Percentiles rank a stretch among this genome's conserved stretches.
Evolutionary conservation across 2,797 vertebrate genomes (phyloP).

Genomic region (Sebastes variabilis): DNA sequence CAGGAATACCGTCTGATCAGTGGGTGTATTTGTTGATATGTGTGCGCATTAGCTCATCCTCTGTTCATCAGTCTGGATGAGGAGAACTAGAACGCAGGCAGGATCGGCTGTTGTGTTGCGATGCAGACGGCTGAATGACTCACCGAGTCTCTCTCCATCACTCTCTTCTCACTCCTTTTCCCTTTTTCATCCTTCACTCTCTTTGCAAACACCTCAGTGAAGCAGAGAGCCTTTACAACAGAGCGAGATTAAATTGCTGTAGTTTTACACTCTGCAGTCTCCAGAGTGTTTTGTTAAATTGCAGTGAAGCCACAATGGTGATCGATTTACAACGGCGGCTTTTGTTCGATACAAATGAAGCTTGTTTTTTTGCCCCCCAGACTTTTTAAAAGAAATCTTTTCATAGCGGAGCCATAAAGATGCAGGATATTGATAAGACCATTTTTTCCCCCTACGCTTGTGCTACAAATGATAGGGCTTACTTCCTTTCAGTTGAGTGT

Average conservation of each 20-base stretch:
- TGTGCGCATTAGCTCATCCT: background rate
- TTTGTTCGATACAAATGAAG: constrained; percentile 27
- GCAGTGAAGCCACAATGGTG: constrained; percentile 29
- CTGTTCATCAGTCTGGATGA: constrained; percentile 19
- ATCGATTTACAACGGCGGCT: constrained; percentile 58
- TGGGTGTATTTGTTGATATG: constrained; percentile 20
- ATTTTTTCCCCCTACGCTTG: constrained; percentile 12
- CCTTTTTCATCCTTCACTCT: constrained; percentile 2
- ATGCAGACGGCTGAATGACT: constrained; percentile 38
- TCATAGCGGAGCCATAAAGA: constrained; percentile 18
- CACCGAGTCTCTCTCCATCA: constrained; percentile 23
- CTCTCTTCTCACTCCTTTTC: background rate
- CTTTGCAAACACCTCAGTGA: constrained; percentile 13
- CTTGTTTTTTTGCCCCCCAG: background rate
- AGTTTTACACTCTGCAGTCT: constrained; percentile 23
- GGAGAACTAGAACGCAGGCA: constrained; percentile 13
- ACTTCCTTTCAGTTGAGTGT: constrained; percentile 18
- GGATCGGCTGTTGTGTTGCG: constrained; percentile 41
- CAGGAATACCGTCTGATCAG: constrained; percentile 18
- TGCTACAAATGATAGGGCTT: constrained; percentile 10
- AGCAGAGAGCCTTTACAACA: constrained; percentile 5
- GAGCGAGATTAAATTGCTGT: constrained; percentile 27
- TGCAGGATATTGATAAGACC: constrained; percentile 49
- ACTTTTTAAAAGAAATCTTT: constrained; percentile 39
- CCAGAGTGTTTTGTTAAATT: constrained; percentile 52